Conservation (phyloP, 1,140 invertebrate species). For the Scylla paramamosain region DNA sequence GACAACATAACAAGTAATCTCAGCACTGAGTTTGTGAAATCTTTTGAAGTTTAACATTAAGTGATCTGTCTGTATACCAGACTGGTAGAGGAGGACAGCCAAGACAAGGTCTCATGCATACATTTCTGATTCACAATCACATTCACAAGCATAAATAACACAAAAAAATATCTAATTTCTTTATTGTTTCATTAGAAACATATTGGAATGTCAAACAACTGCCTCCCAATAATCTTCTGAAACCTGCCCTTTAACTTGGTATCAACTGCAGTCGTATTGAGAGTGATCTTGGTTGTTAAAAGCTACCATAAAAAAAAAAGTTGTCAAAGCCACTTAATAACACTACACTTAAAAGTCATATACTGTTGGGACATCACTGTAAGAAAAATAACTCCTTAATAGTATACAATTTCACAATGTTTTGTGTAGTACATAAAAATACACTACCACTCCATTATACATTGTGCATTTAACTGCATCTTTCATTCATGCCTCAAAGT, state of each 20-base stretch:
- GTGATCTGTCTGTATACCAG: too few species aligned
- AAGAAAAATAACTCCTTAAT: slow-evolving; percentile 24
- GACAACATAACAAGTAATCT: too few species aligned
- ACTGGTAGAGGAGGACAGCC: too few species aligned
- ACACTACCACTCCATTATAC: slow-evolving; percentile 22
- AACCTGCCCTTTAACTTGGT: neutral
- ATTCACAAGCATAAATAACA: neutral
- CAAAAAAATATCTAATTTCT: neutral
- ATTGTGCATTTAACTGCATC: neutral
- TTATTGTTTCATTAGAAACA: slow-evolving; percentile 27
- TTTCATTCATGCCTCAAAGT: neutral
- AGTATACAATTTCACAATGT: neutral
- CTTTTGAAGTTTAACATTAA: too few species aligned
- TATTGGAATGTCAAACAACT: slow-evolving; percentile 14
- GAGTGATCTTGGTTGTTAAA: neutral
- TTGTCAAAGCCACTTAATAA: slow-evolving; percentile 14
- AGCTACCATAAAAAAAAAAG: slow-evolving; percentile 4
- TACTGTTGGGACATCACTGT: slow-evolving; percentile 13
- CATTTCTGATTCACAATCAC: too few species aligned
- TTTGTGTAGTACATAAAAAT: slow-evolving; percentile 24
- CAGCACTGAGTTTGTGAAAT: too few species aligned
- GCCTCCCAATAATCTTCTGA: slow-evolving; percentile 17
- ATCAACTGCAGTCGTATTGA: neutral
- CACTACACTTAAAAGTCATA: slow-evolving; percentile 11
- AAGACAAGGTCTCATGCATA: too few species aligned